Conservation (phyloP, 2,113 vertebrate species). For the Rallus limicola region DNA sequence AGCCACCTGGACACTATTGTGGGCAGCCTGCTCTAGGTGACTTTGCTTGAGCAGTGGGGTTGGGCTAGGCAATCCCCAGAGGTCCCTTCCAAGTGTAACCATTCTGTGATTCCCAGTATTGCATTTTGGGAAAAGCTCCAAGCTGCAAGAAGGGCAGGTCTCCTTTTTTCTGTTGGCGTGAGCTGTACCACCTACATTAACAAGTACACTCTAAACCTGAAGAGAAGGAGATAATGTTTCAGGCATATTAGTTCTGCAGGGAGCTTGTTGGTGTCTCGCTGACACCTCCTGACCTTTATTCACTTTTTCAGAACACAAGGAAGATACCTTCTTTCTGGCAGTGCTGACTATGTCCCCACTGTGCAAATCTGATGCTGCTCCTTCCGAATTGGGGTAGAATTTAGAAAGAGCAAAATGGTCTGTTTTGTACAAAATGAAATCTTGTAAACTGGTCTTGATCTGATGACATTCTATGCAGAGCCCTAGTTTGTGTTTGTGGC, state of each 20-base stretch:
- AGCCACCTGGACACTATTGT: not conserved
- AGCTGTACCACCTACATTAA: not conserved
- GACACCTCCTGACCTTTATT: not conserved
- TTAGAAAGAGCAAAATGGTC: not conserved
- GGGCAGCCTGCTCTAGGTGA: not conserved
- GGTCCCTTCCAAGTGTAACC: not conserved
- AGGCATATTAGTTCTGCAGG: not conserved
- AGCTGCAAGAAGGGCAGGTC: not conserved
- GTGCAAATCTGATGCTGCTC: not conserved
- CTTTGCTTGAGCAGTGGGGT: not conserved
- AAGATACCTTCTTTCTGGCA: not conserved
- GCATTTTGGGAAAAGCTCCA: not conserved
- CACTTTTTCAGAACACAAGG: not conserved
- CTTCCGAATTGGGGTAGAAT: not conserved
- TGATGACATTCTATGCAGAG: not conserved
- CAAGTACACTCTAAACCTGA: not conserved
- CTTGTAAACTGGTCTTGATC: not conserved
- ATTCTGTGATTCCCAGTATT: not conserved
- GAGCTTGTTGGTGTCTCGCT: not conserved
- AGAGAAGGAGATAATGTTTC: not conserved
- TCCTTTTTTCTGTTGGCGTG: not conserved
- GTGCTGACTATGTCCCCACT: not conserved
- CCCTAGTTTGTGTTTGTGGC: not conserved
- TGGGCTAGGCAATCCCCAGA: not conserved
- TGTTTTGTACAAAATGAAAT: not conserved